phyloP scores from a whole-genome alignment of 2,113 vertebrate species.

The Malurus alboscapulatus region DNA sequence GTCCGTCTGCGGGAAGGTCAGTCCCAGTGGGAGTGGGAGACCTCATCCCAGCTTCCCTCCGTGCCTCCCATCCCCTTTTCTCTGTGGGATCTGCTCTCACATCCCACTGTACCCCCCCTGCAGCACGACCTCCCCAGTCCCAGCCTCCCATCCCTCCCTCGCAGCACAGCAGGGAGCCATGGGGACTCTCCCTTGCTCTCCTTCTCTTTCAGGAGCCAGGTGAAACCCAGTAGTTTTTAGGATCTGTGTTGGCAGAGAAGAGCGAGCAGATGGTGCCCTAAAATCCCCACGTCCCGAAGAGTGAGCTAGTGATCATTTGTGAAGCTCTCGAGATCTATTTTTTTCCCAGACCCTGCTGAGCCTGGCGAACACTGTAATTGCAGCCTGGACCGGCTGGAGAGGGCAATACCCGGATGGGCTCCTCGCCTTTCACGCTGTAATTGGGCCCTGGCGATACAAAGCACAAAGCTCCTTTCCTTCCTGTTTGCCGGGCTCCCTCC shows the following conservation, averaged over 20 bases:
- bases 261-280: conserved; percentile 47
- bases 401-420: conserved; percentile 55
- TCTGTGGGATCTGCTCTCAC: background rate
- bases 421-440: conserved; percentile 51
- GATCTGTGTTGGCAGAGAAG: conserved; percentile 21
- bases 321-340: conserved; percentile 23
- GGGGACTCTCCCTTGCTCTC: background rate
- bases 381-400: conserved; percentile 45
- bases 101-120: background rate
- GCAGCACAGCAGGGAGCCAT: accelerated
- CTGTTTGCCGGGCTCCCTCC: conserved; percentile 1
- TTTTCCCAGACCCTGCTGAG: conserved; percentile 18
- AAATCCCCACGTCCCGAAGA: conserved; percentile 9
- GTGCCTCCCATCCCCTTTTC: background rate
- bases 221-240: conserved; percentile 52
- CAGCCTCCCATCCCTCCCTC: background rate
- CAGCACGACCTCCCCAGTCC: background rate
- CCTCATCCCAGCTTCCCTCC: background rate
- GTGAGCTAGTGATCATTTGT: background rate
- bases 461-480: conserved; percentile 51
- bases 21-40: background rate
- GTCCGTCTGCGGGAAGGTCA: accelerated
- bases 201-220: conserved; percentile 11
- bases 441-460: conserved; percentile 46
- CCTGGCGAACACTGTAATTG: conserved; percentile 14